Percentiles rank a stretch among this genome's conserved stretches.
Evolutionary conservation across 2,888 invertebrate species (phyloP).

Genomic region (Oligia strigilis): DNA sequence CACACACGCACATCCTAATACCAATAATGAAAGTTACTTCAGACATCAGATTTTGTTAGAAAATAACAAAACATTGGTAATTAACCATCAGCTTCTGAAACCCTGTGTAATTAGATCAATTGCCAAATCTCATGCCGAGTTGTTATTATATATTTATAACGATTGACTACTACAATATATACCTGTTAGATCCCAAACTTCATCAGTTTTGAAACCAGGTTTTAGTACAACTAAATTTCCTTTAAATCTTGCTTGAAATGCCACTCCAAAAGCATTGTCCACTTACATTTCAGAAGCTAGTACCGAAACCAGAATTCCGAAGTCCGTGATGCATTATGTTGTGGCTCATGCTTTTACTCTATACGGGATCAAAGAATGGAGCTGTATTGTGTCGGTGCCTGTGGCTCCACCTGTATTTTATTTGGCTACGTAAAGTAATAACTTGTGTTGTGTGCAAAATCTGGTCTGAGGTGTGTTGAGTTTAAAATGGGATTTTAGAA

Average conservation of each 20-base stretch:
- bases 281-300: slow-evolving; percentile 5
- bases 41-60: too few species aligned
- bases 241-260: not conserved
- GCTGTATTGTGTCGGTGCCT: slow-evolving; percentile 17
- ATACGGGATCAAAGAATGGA: slow-evolving; percentile 18
- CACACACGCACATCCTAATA: not conserved
- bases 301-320: not conserved
- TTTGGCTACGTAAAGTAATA: not conserved
- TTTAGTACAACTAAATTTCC: not conserved
- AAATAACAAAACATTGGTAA: not conserved
- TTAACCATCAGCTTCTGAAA: not conserved
- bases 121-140: not conserved
- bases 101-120: not conserved
- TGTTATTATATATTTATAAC: not conserved
- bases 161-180: not conserved
- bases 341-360: not conserved
- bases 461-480: not conserved
- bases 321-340: slow-evolving; percentile 19
- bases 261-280: slow-evolving; percentile 8
- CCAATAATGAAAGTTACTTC: not conserved
- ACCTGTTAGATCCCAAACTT: not conserved
- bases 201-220: not conserved
- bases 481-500: not conserved
- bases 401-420: slow-evolving; percentile 1
- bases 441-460: not conserved